Evolutionary conservation across 2,888 invertebrate genomes (phyloP).

Genomic region (Merodon equestris): DNA sequence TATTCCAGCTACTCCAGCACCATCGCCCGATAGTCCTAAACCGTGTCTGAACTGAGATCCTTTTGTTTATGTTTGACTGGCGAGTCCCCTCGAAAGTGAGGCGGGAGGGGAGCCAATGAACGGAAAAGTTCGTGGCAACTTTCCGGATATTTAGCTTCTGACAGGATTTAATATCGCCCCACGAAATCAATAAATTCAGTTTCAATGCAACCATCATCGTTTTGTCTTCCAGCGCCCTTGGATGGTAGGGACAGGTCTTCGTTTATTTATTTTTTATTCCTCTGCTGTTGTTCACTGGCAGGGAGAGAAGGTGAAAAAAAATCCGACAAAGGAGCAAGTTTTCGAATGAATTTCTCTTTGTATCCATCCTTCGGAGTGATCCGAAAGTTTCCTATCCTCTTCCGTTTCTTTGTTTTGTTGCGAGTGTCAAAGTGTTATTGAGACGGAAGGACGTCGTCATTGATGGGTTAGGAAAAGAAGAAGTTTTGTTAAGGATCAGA

Average conservation of each 20-base stretch:
- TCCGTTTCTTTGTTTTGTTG: conserved; percentile 27
- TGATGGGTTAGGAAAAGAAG: conserved; percentile 46
- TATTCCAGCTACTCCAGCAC: conserved; percentile 7
- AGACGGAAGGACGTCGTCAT: conserved; percentile 64
- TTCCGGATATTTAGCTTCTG: conserved; percentile 68
- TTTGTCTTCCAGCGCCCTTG: conserved; percentile 40
- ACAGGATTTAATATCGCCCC: conserved; percentile 68
- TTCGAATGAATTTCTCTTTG: conserved; percentile 30
- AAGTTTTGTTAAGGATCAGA: too few species aligned
- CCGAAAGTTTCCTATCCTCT: conserved; percentile 24
- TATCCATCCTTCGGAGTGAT: conserved; percentile 22
- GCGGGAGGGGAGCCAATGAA: conserved; percentile 20
- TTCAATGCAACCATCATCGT: conserved; percentile 66
- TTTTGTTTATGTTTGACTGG: conserved; percentile 55
- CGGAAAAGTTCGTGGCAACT: conserved; percentile 62
- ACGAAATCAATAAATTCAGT: conserved; percentile 68
- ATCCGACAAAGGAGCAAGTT: conserved; percentile 48
- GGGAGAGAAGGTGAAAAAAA: conserved; percentile 16
- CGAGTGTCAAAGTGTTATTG: conserved; percentile 61
- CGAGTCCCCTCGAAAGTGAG: conserved; percentile 22
- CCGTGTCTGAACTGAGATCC: conserved; percentile 43
- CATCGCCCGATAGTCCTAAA: background rate
- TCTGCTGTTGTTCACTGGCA: background rate
- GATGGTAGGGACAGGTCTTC: conserved; percentile 29
- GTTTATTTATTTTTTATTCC: conserved; percentile 22